A percentile compares a stretch with the other conserved stretches of the same genome.
Evolutionary conservation across 2,797 vertebrate species (phyloP).

Genomic region (Aratinga solstitialis): DNA sequence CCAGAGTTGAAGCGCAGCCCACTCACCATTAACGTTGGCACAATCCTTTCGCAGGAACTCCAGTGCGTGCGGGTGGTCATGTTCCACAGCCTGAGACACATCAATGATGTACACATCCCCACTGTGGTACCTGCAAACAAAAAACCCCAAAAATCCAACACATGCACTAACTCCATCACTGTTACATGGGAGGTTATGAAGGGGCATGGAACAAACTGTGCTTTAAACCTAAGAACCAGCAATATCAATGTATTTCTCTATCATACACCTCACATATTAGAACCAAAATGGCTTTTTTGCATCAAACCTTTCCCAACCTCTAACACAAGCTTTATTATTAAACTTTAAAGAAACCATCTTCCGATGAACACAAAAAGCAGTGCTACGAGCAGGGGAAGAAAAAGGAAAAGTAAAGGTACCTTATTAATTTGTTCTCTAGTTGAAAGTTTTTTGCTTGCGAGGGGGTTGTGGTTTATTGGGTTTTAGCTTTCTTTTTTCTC

Average conservation of each 20-base stretch:
- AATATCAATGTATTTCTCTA: background rate
- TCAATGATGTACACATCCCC: slow-evolving; percentile 90
- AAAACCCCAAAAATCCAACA: background rate
- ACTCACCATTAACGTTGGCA: slow-evolving; percentile 87
- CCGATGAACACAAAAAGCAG: background rate
- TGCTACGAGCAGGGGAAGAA: background rate
- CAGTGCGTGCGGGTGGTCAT: slow-evolving; percentile 92
- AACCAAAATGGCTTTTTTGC: background rate
- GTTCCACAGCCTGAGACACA: slow-evolving; percentile 94
- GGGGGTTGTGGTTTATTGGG: background rate
- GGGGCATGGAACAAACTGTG: background rate
- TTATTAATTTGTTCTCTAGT: background rate
- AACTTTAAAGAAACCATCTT: background rate
- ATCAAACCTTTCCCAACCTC: background rate
- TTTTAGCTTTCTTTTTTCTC: background rate
- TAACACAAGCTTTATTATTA: background rate
- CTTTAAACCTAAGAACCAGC: background rate
- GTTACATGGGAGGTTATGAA: rapidly evolving
- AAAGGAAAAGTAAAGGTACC: background rate
- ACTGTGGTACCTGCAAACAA: slow-evolving; percentile 80
- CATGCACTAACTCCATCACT: background rate
- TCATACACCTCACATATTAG: rapidly evolving
- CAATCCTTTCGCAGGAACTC: slow-evolving; percentile 97
- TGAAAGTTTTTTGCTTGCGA: rapidly evolving
- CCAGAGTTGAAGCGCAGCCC: background rate